Evolutionary conservation across 1,140 invertebrate species (phyloP), one percentile per base, ranked within the genome.

Genomic region (Meloidogyne exigua): DNA sequence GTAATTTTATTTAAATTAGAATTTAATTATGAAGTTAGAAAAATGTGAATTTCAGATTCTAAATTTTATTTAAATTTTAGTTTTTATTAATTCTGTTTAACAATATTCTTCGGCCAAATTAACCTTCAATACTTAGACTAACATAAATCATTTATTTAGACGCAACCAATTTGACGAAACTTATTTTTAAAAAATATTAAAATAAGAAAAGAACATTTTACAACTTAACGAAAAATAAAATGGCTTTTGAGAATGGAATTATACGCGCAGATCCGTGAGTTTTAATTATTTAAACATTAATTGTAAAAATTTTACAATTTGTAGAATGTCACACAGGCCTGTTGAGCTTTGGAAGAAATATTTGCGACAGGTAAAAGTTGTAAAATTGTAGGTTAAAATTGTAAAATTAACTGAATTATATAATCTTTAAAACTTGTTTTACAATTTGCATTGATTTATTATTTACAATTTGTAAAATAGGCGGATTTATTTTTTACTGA

Each of bases 321-420:
- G n/a, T 32, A 73, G 71, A 32, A 72, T 85, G 64, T 83, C 81
- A 2, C 57, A 75, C 26, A 79, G 77, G 39, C 84, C 84, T 12
- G 79, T 85, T 32, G 84, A 85, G 15, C 77, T 86, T 28, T 85
- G 84, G 84, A 83, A 83, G 63, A 83, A 83, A 68, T 85, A 87
- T 70, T 23, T 83, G 71, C 64, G 80, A 25, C 77, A 85, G 68
- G 49, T 57, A 21, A 57, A 21, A 10, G 3, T 39, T 39, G 7
- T 39, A 0, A 9, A 39, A 39, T 39, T 39, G 36, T 39, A 39
- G 10, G 2, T 32, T 32, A 32, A 32, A 32, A 32, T 32, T 32
- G 28, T 32, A 32, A 32, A 32, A 32, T 32, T 3, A 32, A 2
- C 7, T 32, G 7, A 32, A 3, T 32, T 32, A n/a, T n/a, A n/a